phyloP scores from a whole-genome alignment of 2,113 vertebrate genomes.

The Gymnorhina tibicen region DNA sequence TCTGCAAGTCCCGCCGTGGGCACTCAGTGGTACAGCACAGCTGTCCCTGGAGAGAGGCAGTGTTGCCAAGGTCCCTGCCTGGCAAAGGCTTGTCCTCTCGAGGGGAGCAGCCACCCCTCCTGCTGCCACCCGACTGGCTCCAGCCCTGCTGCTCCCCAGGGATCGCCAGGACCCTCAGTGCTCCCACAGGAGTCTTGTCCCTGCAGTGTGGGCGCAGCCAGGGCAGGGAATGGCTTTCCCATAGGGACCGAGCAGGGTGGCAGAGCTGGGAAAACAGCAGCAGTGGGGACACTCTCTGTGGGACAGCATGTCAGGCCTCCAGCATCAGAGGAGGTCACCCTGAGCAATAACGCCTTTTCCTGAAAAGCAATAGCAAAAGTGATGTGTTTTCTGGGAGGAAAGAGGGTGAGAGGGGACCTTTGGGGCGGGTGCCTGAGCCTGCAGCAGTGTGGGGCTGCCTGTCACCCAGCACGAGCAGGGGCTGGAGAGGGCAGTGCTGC shows the following conservation, averaged over 20 bases:
- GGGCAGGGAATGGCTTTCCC: not conserved
- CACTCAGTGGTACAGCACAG: not conserved
- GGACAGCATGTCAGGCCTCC: not conserved
- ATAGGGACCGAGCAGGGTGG: accelerated
- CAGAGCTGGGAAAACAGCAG: not conserved
- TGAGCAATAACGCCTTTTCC: not conserved
- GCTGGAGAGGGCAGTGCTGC: not conserved
- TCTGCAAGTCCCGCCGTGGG: not conserved
- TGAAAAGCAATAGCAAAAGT: not conserved
- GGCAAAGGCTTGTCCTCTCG: not conserved
- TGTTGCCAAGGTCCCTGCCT: not conserved
- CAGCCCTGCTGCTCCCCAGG: not conserved
- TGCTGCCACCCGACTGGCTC: not conserved
- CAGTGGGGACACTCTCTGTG: not conserved
- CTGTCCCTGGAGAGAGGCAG: not conserved
- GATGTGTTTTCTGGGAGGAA: not conserved
- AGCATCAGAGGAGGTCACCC: not conserved
- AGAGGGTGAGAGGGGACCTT: accelerated
- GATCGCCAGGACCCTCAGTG: not conserved
- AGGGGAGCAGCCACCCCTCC: not conserved
- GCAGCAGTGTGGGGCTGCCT: not conserved
- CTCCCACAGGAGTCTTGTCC: accelerated
- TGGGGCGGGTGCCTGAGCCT: not conserved
- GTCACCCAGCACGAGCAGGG: not conserved
- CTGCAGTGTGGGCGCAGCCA: no score